Conservation (phyloP, 2,888 invertebrate species). For the Sericinus montela region DNA sequence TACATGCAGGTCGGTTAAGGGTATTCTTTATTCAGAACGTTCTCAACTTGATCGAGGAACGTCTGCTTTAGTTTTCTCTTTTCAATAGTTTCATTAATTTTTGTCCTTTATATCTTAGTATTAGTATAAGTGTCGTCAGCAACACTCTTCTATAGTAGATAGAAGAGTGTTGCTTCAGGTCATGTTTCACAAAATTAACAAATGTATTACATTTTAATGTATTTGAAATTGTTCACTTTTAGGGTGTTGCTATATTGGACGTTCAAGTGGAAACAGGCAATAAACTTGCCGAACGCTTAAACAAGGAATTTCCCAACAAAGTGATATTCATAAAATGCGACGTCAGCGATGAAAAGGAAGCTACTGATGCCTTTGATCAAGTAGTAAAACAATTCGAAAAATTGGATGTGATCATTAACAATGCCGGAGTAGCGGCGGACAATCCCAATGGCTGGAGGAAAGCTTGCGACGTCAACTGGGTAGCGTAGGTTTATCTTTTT, state of each 20-base stretch:
- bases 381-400: constrained; percentile 26
- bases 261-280: constrained; percentile 36
- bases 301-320: constrained; percentile 30
- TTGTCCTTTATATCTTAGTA: too few species aligned
- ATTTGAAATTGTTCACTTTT: neutral
- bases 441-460: constrained; percentile 35
- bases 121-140: too few species aligned
- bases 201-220: too few species aligned
- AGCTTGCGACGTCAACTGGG: constrained; percentile 39
- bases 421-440: constrained; percentile 30
- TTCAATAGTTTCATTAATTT: too few species aligned
- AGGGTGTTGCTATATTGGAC: constrained; percentile 42
- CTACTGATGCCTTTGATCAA: constrained; percentile 29
- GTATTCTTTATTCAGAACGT: too few species aligned
- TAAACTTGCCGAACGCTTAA: constrained; percentile 30
- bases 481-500: constrained; percentile 12
- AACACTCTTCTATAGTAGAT: too few species aligned
- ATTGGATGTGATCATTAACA: constrained; percentile 25
- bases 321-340: constrained; percentile 44
- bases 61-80: too few species aligned
- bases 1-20: too few species aligned
- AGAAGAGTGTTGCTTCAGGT: too few species aligned
- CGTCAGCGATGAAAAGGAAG: constrained; percentile 37
- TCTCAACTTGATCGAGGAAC: too few species aligned
- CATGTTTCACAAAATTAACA: too few species aligned